Evolutionary conservation across 2,888 invertebrate species (phyloP).

Genomic region (Disparrhopalites patrizii): DNA sequence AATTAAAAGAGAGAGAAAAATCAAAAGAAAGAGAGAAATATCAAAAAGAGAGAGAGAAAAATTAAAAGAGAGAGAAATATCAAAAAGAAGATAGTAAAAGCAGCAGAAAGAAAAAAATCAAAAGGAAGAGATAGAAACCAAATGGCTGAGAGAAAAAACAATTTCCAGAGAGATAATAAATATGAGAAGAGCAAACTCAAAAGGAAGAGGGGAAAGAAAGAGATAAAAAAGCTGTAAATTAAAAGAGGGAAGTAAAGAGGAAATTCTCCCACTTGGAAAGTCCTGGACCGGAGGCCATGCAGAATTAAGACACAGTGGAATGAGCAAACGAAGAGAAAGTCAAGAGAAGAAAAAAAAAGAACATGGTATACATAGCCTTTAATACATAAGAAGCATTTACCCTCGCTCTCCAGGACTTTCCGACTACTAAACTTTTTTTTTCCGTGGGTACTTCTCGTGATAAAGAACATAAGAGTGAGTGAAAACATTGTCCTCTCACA

Average conservation of each 20-base stretch:
- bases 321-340: conserved; percentile 14
- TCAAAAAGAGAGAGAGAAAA: background rate
- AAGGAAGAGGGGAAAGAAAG: background rate
- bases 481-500: too few species aligned
- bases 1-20: conserved; percentile 1
- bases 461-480: too few species aligned
- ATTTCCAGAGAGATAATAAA: background rate
- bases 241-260: background rate
- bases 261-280: too few species aligned
- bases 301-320: conserved; percentile 16
- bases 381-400: too few species aligned
- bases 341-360: background rate
- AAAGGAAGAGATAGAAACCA: background rate
- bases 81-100: background rate
- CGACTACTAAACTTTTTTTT: too few species aligned
- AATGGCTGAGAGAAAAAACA: too few species aligned
- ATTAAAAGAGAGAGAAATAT: background rate
- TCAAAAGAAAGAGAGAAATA: too few species aligned
- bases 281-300: background rate
- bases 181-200: background rate
- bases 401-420: too few species aligned
- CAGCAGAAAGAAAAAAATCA: background rate
- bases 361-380: too few species aligned
- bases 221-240: background rate
- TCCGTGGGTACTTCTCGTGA: too few species aligned